Base-by-base conservation (phyloP, 2,113 vertebrate species). In the Dissostichus mawsoni region DNA sequence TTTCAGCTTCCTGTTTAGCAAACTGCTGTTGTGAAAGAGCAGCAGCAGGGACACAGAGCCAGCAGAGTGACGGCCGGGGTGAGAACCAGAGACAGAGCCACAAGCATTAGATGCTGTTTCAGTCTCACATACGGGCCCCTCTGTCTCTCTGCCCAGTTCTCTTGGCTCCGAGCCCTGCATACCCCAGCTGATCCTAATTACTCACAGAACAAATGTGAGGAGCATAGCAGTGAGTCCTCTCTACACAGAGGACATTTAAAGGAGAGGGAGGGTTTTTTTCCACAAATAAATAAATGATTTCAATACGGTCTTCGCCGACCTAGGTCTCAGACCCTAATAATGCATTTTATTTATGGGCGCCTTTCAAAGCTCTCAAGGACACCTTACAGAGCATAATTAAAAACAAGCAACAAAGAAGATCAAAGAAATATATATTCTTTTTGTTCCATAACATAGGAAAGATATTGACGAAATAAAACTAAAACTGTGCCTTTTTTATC, bases 1-100 rank as follows among this genome's bases (percentile, higher is more conserved):
- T 76, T 81, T 69, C 11, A 36, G 61, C 67, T 82, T 88, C 87
- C 84, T 83, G 84, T 90, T 91, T 84, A 71, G 74, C 85, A 51
- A 80, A 84, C 76, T 64, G 74, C 67, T 12, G 0, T 78, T 65
- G 72, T 67, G 36, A 64, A 70, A 1, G 68, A 85, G 57, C 5
- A 66, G 76, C 78, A 20, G 58, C 29, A 29, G 29, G 64, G 59
- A 59, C 56, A 64, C 57, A 56, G 48, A 64, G 74, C 65, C 45
- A 61, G 74, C 56, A 3, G 36, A 81, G 78, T 53, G 65, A 74
- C 3, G 20, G 44, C 20, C 55, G 50, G 65, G 74, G 68, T 71
- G 73, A 69, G 20, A 67, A 68, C 45, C 25, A 62, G 52, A 83
- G 56, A 81, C 3, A 63, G 51, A 78, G 83, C 67, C 69, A 45